phyloP scores from a whole-genome alignment of 2,888 invertebrate species.

The Callyntrura sp. region DNA sequence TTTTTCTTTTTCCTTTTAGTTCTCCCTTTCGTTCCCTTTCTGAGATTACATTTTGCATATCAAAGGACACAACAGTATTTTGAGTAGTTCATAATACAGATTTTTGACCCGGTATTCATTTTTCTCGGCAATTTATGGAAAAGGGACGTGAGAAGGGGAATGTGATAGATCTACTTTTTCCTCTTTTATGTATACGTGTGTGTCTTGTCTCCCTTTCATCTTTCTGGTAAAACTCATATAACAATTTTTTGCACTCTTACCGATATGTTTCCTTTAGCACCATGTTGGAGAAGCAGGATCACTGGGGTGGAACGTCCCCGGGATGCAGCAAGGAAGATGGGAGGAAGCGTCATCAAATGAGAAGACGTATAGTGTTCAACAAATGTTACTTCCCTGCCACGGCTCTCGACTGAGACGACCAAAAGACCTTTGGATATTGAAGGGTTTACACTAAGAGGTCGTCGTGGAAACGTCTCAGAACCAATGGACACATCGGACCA shows the following conservation, averaged over 20 bases:
- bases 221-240: conserved; percentile 27
- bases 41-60: conserved; percentile 53
- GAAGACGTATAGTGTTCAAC: conserved; percentile 86
- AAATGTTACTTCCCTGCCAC: conserved; percentile 84
- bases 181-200: conserved; percentile 15
- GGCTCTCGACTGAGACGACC: conserved; percentile 84
- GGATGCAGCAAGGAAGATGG: conserved; percentile 88
- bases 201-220: conserved; percentile 39
- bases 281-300: conserved; percentile 87
- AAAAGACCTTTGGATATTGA: conserved; percentile 83
- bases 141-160: conserved; percentile 7
- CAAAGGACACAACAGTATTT: conserved; percentile 47
- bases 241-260: conserved; percentile 74
- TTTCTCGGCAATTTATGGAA: conserved; percentile 36
- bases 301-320: conserved; percentile 87
- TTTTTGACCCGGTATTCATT: conserved; percentile 28
- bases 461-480: conserved; percentile 83
- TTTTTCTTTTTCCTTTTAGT: background rate
- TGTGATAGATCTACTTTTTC: conserved; percentile 38
- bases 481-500: conserved; percentile 84
- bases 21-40: background rate
- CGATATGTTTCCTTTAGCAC: conserved; percentile 85
- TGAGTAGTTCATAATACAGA: conserved; percentile 31
- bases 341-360: conserved; percentile 87
- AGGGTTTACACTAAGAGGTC: conserved; percentile 83